Evolutionary conservation across 2,797 vertebrate species (phyloP), one percentile per base, ranked within the genome.

Genomic region (Acestrorhynchus altus): DNA sequence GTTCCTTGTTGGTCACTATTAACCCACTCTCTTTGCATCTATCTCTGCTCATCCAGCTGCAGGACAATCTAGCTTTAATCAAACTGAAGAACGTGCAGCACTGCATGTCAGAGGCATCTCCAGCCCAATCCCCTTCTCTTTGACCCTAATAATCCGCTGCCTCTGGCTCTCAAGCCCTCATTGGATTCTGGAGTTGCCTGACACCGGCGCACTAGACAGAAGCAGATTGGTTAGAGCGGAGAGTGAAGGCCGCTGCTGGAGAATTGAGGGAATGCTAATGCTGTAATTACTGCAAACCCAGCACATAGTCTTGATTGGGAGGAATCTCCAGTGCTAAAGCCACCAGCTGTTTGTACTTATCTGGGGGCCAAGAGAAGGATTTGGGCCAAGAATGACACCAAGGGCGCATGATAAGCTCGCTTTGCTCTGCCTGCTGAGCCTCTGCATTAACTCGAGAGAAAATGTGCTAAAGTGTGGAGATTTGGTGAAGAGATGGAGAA

Each of bases 371-470:
- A 42, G 20, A 61, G 42, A 28, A 11, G 44, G 54, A 56, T 73
- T 63, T 60, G 52, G 35, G 70, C 46, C 52, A 40, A 72, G 60
- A 40, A 35, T 81, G 74, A 76, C 79, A 76, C 51, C 64, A 73
- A 42, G 67, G 67, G 46, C 8, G n/a, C 8, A 39, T 60, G 79
- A 72, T 81, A 81, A 73, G 73, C 67, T 76, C 16, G 24, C 44
- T 54, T 76, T 65, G 4, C 61, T 60, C 40, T 24, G 26, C 47
- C 59, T 69, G 73, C 26, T 35, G 40, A 31, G 51, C 31, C 20
- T 28, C 13, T 59, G 31, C 49, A 22, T 54, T 47, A 69, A 52
- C 24, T 49, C 16, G 6, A 39, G 46, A 26, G 26, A 79, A 40
- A 72, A 65, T 60, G 28, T 47, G 57, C 12, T 77, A 26, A 61